Percentiles rank a stretch among this genome's conserved stretches.
Conservation (phyloP, 1,140 invertebrate genomes). For the Calosoma granatense region DNA sequence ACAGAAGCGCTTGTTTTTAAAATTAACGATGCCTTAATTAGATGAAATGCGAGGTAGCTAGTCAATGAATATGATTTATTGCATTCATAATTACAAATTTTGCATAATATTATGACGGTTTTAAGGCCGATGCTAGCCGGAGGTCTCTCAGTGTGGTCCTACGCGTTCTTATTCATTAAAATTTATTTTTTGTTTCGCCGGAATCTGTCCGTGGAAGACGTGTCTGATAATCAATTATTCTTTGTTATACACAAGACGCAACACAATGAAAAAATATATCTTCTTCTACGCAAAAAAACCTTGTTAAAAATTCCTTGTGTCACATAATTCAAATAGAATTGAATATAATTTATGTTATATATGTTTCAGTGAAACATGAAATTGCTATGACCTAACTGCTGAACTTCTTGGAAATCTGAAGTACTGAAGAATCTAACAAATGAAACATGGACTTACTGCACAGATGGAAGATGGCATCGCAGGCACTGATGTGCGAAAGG, state of each 20-base stretch:
- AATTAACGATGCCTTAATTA: slow-evolving; percentile 5
- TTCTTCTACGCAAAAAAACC: too few relatives aligned
- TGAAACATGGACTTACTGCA: slow-evolving; percentile 72
- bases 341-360: too few relatives aligned
- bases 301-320: too few relatives aligned
- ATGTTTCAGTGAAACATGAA: too few relatives aligned
- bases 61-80: slow-evolving; percentile 1
- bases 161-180: not conserved
- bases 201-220: not conserved
- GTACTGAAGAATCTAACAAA: too few relatives aligned
- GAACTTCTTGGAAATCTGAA: too few relatives aligned
- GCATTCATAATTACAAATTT: not conserved
- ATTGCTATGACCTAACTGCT: too few relatives aligned
- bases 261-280: too few relatives aligned
- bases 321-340: too few relatives aligned
- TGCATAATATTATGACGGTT: slow-evolving; percentile 6
- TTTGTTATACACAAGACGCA: too few relatives aligned
- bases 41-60: slow-evolving; percentile 7
- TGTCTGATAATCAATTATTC: not conserved
- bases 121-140: not conserved
- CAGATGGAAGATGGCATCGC: slow-evolving; percentile 98
- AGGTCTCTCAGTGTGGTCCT: not conserved
- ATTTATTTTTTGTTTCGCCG: not conserved
- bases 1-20: not conserved
- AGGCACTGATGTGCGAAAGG: slow-evolving; percentile 95